Conservation (phyloP, 1,140 invertebrate genomes). For the Sinella curviseta region DNA sequence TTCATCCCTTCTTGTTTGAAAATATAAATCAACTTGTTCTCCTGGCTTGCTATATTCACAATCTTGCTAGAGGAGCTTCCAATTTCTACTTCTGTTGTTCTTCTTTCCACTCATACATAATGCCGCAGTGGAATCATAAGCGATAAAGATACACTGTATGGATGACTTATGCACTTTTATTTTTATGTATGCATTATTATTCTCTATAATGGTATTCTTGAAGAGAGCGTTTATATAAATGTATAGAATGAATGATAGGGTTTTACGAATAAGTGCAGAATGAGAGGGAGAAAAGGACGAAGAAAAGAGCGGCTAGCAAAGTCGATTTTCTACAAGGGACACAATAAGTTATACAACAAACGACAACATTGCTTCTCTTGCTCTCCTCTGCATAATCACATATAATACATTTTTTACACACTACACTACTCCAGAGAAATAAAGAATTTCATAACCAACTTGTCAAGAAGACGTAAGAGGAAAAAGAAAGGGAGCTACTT, state of each 20-base stretch:
- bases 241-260: too few relatives aligned
- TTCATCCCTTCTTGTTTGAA: slow-evolving; percentile 18
- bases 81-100: slow-evolving; percentile 12
- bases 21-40: slow-evolving; percentile 16
- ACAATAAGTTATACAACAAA: neutral
- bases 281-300: too few relatives aligned
- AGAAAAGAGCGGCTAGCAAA: too few relatives aligned
- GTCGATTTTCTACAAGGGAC: too few relatives aligned
- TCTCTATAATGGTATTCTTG: neutral
- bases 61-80: neutral
- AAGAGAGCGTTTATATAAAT: neutral
- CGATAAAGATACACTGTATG: neutral
- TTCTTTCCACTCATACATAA: too few relatives aligned
- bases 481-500: neutral
- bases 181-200: neutral
- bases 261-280: too few relatives aligned
- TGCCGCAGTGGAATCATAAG: too few relatives aligned
- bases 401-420: neutral
- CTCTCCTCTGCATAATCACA: too few relatives aligned
- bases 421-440: too few relatives aligned
- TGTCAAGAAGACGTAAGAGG: neutral
- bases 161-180: slow-evolving; percentile 4
- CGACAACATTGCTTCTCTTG: too few relatives aligned
- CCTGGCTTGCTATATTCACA: neutral
- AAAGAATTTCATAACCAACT: neutral